Evolutionary conservation across 2,797 vertebrate genomes (phyloP).

Genomic region (Adrianichthys oophorus): DNA sequence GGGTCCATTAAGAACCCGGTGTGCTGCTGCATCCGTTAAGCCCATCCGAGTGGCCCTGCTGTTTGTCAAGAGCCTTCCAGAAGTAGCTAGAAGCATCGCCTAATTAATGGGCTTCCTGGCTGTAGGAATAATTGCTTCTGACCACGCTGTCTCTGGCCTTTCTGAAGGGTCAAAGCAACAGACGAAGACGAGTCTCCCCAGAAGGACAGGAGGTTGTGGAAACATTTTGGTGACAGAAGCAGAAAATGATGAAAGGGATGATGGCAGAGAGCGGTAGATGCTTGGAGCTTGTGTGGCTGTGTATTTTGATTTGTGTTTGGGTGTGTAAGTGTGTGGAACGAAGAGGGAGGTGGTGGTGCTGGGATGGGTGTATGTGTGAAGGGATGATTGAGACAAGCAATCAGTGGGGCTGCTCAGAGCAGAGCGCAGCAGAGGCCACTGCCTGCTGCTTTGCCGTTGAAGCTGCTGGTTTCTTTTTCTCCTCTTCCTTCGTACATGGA

Average conservation of each 20-base stretch:
- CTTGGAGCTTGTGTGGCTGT: constrained; percentile 15
- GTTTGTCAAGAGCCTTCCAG: constrained; percentile 59
- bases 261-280: constrained; percentile 29
- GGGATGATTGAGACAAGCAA: constrained; percentile 76
- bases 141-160: constrained; percentile 49
- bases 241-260: constrained; percentile 19
- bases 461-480: constrained; percentile 44
- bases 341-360: constrained; percentile 4
- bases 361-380: constrained; percentile 30
- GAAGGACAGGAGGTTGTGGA: constrained; percentile 55
- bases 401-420: constrained; percentile 67
- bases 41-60: constrained; percentile 52
- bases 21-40: constrained; percentile 65
- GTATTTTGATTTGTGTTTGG: constrained; percentile 25
- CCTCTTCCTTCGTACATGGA: constrained; percentile 36
- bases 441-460: constrained; percentile 66
- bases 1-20: constrained; percentile 71
- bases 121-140: constrained; percentile 69
- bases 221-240: constrained; percentile 36
- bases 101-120: constrained; percentile 74
- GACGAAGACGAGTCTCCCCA: constrained; percentile 62
- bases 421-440: constrained; percentile 61
- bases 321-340: constrained; percentile 20
- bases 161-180: constrained; percentile 51
- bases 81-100: constrained; percentile 66